A percentile compares a stretch with the other conserved stretches of the same genome.
Evolutionary conservation across 2,797 vertebrate species (phyloP).

Genomic region (Manis javanica): DNA sequence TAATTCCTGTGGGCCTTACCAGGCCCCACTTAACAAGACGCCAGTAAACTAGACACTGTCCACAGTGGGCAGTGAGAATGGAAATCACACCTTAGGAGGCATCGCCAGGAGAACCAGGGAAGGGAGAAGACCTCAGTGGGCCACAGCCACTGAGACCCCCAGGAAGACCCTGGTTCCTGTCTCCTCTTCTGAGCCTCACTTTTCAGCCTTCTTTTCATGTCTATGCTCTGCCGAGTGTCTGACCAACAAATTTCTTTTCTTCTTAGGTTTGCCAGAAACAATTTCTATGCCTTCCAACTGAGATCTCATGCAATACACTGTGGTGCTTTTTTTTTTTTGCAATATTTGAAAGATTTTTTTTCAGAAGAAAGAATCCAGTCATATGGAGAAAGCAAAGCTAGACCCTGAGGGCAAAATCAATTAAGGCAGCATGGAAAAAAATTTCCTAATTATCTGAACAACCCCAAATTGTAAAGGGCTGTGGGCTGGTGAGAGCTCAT

Average conservation of each 20-base stretch:
- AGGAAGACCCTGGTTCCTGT: neutral
- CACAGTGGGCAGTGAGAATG: neutral
- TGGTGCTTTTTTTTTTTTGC: neutral
- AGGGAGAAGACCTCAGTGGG: neutral
- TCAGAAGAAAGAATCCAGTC: neutral
- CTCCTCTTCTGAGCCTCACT: neutral
- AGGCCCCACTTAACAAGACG: neutral
- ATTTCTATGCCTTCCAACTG: neutral
- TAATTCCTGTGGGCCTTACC: neutral
- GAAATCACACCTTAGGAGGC: neutral
- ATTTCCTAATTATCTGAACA: neutral
- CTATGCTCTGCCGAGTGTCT: neutral
- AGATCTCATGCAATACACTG: neutral
- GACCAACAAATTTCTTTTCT: neutral
- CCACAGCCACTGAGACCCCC: neutral
- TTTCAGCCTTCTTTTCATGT: neutral
- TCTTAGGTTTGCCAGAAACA: neutral
- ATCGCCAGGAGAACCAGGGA: neutral
- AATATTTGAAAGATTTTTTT: neutral
- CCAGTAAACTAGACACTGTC: neutral
- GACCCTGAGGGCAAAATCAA: neutral
- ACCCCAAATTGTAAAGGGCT: neutral
- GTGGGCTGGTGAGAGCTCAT: neutral
- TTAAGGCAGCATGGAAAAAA: neutral
- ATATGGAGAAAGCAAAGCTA: constrained; percentile 3